Percentiles rank a stretch among this genome's conserved stretches.
These are phyloP conservation scores for Meloidogyne floridensis DNA, from an alignment of 1,140 invertebrate species.

Conservation along the genomic window DNA sequence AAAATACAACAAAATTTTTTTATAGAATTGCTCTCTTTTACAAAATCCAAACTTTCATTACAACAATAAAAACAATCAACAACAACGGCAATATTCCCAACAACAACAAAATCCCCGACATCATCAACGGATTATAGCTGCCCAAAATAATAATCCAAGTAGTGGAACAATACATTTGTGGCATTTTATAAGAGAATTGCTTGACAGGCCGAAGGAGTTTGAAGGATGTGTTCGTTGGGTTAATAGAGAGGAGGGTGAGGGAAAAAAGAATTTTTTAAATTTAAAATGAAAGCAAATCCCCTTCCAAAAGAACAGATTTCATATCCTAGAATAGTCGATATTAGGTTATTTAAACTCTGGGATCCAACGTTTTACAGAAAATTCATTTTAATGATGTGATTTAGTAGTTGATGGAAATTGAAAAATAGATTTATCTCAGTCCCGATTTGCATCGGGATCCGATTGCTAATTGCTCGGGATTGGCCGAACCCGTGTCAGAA, in stretches of 20 bases:
- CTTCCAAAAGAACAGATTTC: too few species aligned
- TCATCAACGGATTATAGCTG: not conserved
- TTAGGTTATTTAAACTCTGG: too few species aligned
- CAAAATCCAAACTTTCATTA: not conserved
- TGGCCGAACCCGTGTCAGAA: too few species aligned
- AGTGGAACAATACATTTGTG: constrained; percentile 87
- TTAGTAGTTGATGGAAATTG: too few species aligned
- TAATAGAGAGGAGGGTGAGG: constrained; percentile 79
- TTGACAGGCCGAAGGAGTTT: constrained; percentile 81
- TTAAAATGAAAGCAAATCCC: not conserved
- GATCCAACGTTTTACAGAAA: too few species aligned
- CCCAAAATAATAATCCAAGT: constrained; percentile 30
- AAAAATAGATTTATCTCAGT: too few species aligned
- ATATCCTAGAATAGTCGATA: too few species aligned
- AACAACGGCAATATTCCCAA: not conserved
- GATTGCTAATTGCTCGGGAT: too few species aligned
- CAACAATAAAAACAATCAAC: not conserved
- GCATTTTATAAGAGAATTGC: constrained; percentile 96
- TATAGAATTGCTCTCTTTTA: not conserved
- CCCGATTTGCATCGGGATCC: too few species aligned
- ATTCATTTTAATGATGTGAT: too few species aligned
- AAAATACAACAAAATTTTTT: too few species aligned
- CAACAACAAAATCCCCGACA: not conserved
- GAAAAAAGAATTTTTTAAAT: not conserved
- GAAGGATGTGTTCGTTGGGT: constrained; percentile 93